These are phyloP conservation scores for Gymnothorax javanicus DNA, from an alignment of 2,797 vertebrate genomes.

Conservation along the genomic window DNA sequence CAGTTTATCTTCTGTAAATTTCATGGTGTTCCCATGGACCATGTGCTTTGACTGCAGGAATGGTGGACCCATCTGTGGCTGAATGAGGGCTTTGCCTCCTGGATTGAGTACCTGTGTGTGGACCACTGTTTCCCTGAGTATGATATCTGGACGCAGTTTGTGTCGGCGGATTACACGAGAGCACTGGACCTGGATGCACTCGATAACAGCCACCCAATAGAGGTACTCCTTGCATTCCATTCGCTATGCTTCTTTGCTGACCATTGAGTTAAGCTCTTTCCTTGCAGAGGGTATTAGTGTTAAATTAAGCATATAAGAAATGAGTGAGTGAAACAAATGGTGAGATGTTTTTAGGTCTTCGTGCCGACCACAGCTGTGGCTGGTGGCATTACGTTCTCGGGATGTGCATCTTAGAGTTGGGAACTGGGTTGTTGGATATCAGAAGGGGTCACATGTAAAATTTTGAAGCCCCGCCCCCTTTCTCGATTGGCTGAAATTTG, in stretches of 20 bases:
- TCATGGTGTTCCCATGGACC: background rate
- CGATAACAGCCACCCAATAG: constrained; percentile 98
- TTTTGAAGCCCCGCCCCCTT: too few species aligned
- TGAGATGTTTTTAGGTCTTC: too few species aligned
- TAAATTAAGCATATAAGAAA: background rate
- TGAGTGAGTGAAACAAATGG: background rate
- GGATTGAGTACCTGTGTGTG: constrained; percentile 98
- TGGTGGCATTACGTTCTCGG: too few species aligned
- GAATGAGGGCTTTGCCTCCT: constrained; percentile 97
- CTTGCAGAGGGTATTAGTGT: background rate
- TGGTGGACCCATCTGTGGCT: constrained; percentile 99
- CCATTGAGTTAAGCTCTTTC: background rate
- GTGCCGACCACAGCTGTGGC: too few species aligned
- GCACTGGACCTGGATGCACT: constrained; percentile 96
- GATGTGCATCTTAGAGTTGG: too few species aligned
- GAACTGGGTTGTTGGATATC: too few species aligned
- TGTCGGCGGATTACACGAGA: constrained; percentile 95
- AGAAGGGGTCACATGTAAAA: too few species aligned
- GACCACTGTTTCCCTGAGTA: constrained; percentile 99
- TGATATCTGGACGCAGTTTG: constrained; percentile 99
- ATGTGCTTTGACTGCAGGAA: constrained; percentile 71
- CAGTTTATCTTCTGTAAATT: background rate
- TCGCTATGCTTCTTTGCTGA: background rate
- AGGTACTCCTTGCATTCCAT: constrained; percentile 68
- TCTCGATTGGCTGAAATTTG: too few species aligned